Evolutionary conservation across 2,888 invertebrate species (phyloP).

Genomic region (Crematogaster levior): DNA sequence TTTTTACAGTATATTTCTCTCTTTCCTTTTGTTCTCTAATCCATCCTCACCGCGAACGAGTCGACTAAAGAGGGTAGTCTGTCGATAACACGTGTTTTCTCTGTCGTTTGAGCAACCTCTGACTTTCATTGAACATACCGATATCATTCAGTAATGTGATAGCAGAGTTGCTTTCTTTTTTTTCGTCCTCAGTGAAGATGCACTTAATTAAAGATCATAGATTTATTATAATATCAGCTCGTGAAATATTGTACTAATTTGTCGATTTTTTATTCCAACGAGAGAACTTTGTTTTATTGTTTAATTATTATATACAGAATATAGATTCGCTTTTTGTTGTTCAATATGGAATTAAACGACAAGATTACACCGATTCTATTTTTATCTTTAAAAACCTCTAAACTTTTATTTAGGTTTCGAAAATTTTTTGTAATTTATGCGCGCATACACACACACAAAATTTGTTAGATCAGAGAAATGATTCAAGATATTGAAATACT

Average conservation of each 20-base stretch:
- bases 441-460: too few relatives aligned
- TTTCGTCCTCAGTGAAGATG: constrained; percentile 50
- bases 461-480: too few relatives aligned
- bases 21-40: constrained; percentile 58
- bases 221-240: constrained; percentile 73
- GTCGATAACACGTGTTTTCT: constrained; percentile 78
- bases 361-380: too few relatives aligned
- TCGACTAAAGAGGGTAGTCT: constrained; percentile 66
- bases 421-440: too few relatives aligned
- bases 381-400: too few relatives aligned
- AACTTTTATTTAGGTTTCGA: too few relatives aligned
- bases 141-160: constrained; percentile 11
- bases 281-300: background rate
- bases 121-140: constrained; percentile 10
- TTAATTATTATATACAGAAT: background rate
- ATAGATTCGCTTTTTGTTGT: background rate
- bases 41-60: constrained; percentile 62
- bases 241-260: background rate
- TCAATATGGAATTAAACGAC: background rate
- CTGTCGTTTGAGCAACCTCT: constrained; percentile 56
- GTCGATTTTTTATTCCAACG: background rate
- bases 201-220: constrained; percentile 69
- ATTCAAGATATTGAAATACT: background rate
- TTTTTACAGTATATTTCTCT: constrained; percentile 21
- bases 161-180: background rate